These are phyloP conservation scores for Amblyteles armatorius DNA, from an alignment of 2,888 invertebrate species.

Conservation along the genomic window DNA sequence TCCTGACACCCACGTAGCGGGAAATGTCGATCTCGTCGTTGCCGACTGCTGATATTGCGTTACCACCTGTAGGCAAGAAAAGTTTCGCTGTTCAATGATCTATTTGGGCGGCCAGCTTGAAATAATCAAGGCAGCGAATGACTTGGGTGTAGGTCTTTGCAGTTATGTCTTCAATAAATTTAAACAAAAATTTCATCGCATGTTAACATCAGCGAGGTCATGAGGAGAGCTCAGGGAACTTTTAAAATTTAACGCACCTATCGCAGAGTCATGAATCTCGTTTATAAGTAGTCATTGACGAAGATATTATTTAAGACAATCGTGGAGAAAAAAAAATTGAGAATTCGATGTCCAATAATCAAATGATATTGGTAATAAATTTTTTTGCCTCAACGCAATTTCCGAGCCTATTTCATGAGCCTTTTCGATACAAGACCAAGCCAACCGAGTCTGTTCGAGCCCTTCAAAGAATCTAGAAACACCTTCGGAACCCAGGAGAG, in stretches of 20 bases:
- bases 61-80: constrained; percentile 28
- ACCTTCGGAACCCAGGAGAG: constrained; percentile 75
- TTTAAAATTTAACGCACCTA: neutral
- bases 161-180: neutral
- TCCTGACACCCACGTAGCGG: neutral
- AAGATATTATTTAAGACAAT: neutral
- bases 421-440: constrained; percentile 19
- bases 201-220: neutral
- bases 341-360: neutral
- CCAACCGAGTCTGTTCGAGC: constrained; percentile 53
- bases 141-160: neutral
- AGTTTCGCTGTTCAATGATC: neutral
- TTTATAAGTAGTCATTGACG: neutral
- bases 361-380: neutral
- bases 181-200: neutral
- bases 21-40: neutral
- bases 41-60: neutral
- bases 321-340: neutral
- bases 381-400: neutral
- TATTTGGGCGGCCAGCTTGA: constrained; percentile 15
- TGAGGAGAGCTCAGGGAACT: neutral
- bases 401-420: neutral
- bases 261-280: neutral
- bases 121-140: neutral
- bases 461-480: constrained; percentile 67